Conservation (phyloP, 2,797 vertebrate genomes). For the Protonibea diacanthus region DNA sequence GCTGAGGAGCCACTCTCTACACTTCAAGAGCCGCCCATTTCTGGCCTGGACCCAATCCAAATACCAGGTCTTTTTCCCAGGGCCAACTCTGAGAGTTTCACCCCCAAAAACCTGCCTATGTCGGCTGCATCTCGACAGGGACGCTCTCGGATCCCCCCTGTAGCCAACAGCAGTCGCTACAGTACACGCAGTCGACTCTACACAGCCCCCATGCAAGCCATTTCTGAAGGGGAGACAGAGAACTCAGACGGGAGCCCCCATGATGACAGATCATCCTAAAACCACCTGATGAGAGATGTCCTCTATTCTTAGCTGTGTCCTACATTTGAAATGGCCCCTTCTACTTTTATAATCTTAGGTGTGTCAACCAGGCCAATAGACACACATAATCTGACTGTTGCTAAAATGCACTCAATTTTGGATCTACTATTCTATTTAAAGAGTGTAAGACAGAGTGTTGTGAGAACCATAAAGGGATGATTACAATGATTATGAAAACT, state of each 20-base stretch:
- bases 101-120: constrained; percentile 91
- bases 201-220: constrained; percentile 98
- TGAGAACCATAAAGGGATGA: constrained; percentile 54
- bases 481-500: constrained; percentile 34
- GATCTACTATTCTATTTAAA: constrained; percentile 44
- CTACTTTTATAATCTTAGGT: constrained; percentile 61
- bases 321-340: constrained; percentile 56
- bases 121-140: constrained; percentile 94
- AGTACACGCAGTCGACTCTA: constrained; percentile 97
- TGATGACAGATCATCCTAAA: constrained; percentile 96
- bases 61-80: constrained; percentile 87
- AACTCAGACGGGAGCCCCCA: constrained; percentile 99
- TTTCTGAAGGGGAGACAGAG: constrained; percentile 98
- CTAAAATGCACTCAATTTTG: constrained; percentile 59
- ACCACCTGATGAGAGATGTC: constrained; percentile 61
- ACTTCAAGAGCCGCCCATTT: constrained; percentile 72
- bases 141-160: constrained; percentile 94
- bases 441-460: constrained; percentile 56
- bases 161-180: constrained; percentile 97
- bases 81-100: constrained; percentile 93
- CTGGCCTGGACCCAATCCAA: constrained; percentile 76
- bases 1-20: constrained; percentile 73
- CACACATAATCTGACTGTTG: constrained; percentile 59
- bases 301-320: constrained; percentile 52
- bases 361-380: constrained; percentile 46